A percentile compares a stretch with the other conserved stretches of the same genome.
phyloP scores from a whole-genome alignment of 2,888 invertebrate species.

The Ischnura elegans region DNA sequence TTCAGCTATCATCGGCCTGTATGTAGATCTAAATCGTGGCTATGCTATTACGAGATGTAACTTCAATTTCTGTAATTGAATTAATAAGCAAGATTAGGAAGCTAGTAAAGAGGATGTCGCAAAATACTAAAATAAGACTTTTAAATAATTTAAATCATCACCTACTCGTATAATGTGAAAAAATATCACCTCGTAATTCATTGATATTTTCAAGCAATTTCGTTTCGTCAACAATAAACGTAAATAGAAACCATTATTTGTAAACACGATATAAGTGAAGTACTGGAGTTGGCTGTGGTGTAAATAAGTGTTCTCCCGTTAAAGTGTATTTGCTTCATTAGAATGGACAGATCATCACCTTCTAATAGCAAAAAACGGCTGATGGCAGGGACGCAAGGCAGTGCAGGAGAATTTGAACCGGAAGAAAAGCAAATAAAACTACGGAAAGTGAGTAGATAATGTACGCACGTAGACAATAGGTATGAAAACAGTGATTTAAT shows the following conservation, averaged over 20 bases:
- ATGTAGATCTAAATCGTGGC: too few relatives aligned
- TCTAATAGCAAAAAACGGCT: constrained; percentile 5
- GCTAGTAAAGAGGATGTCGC: too few relatives aligned
- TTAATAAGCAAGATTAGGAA: too few relatives aligned
- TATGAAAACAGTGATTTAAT: too few relatives aligned
- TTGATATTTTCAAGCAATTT: too few relatives aligned
- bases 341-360: not conserved
- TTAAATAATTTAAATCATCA: too few relatives aligned
- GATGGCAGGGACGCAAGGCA: not conserved
- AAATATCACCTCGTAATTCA: not conserved
- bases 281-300: not conserved
- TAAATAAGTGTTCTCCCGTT: not conserved
- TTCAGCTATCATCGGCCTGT: too few relatives aligned
- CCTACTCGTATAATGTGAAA: not conserved
- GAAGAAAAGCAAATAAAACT: constrained; percentile 7
- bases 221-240: not conserved
- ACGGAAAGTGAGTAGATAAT: not conserved
- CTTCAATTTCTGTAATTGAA: too few relatives aligned
- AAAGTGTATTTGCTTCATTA: not conserved
- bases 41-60: too few relatives aligned
- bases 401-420: not conserved
- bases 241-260: not conserved
- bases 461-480: not conserved
- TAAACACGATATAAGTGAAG: not conserved
- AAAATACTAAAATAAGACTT: too few relatives aligned